phyloP scores from a whole-genome alignment of 2,888 invertebrate genomes.

The Yponomeuta plumbellus region DNA sequence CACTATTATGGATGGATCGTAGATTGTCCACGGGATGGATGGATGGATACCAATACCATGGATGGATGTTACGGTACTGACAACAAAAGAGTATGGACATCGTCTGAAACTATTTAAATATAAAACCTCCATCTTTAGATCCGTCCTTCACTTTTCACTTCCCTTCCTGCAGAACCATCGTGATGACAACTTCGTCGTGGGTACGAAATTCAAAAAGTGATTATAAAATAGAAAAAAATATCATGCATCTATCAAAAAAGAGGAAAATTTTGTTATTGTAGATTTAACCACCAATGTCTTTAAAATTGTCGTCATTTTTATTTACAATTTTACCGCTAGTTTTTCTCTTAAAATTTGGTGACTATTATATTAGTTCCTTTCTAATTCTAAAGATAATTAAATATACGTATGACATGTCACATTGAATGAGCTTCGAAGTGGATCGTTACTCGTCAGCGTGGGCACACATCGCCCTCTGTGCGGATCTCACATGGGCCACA shows the following conservation, averaged over 20 bases:
- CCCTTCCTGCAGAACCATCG: constrained; percentile 42
- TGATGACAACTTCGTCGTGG: constrained; percentile 57
- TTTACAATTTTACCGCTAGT: constrained; percentile 67
- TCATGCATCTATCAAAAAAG: constrained; percentile 69
- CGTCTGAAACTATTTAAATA: background rate
- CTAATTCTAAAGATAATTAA: constrained; percentile 62
- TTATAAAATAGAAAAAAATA: constrained; percentile 67
- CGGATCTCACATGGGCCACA: constrained; percentile 70
- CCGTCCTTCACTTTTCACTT: no score
- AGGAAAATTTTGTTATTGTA: constrained; percentile 71
- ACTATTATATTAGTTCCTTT: constrained; percentile 63
- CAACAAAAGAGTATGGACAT: background rate
- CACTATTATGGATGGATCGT: no score
- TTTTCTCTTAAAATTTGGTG: constrained; percentile 66
- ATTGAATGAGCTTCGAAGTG: constrained; percentile 75
- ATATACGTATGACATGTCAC: constrained; percentile 67
- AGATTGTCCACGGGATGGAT: no score
- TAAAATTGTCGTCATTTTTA: constrained; percentile 72
- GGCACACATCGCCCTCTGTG: constrained; percentile 73
- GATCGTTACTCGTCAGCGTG: constrained; percentile 68
- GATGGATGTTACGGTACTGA: no score
- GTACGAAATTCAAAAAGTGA: constrained; percentile 67
- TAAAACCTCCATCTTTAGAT: background rate
- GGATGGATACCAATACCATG: no score
- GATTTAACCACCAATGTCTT: constrained; percentile 71